Base-by-base conservation (phyloP, 1,140 invertebrate species). In the Cyphomyrmex costatus region DNA sequence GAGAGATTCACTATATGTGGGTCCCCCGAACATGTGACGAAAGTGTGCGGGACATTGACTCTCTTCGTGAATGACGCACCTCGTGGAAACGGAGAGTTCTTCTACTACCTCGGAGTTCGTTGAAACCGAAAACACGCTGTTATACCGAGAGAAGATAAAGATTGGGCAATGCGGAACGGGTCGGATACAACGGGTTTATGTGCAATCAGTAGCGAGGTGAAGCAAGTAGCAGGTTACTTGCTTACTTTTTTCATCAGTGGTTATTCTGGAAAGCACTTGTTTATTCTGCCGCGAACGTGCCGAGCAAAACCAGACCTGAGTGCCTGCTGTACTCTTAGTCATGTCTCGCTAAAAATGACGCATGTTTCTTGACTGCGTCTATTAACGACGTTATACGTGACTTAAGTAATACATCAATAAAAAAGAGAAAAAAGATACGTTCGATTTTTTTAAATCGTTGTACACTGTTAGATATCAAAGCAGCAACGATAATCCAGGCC, bases 21-120 rank as follows among this genome's bases (percentile, higher is more conserved):
- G 61, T 86, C 63, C 56, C 10, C 42, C 27, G 88, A 83, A 86
- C 56, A 58, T 60, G 71, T 71, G 71, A 89, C 56, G 74, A 88
- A 89, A 85, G 61, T 21, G 46, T 46, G 24, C 53, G 66, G 88
- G 77, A 61, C 88, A 49, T 86, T 89, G 77, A 89, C 84, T 86
- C 71, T 33, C 53, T 60, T 12, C 21, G 24, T 65, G 74, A 74
- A 82, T 82, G 87, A 89, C 58, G 82, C 49, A 12, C 16, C 79
- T 74, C 58, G 66, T 51, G 86, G 65, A 88, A 83, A 58, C 53
- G 56, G 61, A 70, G 63, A 60, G 36, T 36, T 82, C 30, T 30
- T 56, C 46, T n/a, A 21, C 46, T n/a, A 21, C 71, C 21, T 61
- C 58, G 70, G 53, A 30, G 56, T 61, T 60, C 71, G 71, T 68